phyloP scores from a whole-genome alignment of 2,797 vertebrate genomes.

The Salmo trutta region DNA sequence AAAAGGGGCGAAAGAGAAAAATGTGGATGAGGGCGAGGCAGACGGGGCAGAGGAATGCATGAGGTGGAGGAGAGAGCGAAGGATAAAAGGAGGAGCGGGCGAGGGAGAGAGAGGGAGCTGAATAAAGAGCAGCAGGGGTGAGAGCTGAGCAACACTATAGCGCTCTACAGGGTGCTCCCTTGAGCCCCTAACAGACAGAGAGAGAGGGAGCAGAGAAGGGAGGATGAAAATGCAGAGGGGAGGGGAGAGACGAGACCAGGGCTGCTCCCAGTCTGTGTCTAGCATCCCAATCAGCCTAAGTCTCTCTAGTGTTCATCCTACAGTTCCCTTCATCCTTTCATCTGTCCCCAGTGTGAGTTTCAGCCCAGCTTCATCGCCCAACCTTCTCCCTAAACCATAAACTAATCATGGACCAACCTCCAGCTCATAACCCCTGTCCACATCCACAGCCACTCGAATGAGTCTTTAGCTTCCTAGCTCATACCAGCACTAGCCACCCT shows the following conservation, averaged over 20 bases:
- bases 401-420: background rate
- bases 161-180: background rate
- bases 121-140: background rate
- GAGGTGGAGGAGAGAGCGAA: background rate
- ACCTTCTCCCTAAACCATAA: background rate
- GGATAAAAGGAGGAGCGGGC: background rate
- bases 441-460: too few relatives aligned
- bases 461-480: too few relatives aligned
- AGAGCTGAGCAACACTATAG: background rate
- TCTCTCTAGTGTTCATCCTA: background rate
- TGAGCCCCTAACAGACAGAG: background rate
- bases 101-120: conserved; percentile 6
- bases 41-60: background rate
- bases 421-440: background rate
- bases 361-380: background rate
- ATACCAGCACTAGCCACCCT: background rate
- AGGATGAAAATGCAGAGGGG: background rate
- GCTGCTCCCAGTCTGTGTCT: background rate
- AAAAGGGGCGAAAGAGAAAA: background rate
- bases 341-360: background rate
- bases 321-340: background rate
- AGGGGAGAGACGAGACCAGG: background rate
- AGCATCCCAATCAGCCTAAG: background rate
- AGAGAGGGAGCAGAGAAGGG: background rate
- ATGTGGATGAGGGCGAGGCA: background rate